These are phyloP conservation scores for Aythya baeri DNA, from an alignment of 2,113 vertebrate genomes.

Conservation along the genomic window DNA sequence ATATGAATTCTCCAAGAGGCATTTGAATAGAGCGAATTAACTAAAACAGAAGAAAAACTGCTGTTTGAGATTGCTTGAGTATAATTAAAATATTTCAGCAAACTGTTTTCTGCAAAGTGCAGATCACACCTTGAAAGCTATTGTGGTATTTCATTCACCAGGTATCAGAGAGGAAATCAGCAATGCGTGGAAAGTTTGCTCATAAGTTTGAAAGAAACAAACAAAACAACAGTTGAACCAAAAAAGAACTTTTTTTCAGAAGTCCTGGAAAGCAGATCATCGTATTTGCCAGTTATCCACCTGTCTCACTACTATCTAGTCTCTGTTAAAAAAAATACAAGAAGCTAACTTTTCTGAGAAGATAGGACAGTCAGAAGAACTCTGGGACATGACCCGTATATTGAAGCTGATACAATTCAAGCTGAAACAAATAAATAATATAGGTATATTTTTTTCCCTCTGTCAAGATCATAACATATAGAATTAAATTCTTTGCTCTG, in stretches of 20 bases:
- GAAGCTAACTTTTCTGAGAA: not conserved
- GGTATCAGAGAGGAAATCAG: not conserved
- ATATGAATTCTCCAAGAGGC: conserved; percentile 84
- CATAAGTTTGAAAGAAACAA: not conserved
- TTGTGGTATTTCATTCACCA: not conserved
- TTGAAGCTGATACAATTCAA: not conserved
- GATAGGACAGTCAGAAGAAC: not conserved
- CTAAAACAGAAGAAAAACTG: conserved; percentile 66
- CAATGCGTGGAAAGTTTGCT: not conserved
- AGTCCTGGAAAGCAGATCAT: not conserved
- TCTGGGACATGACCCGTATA: not conserved
- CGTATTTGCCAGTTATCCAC: not conserved
- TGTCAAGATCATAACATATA: not conserved
- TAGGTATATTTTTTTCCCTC: fast-evolving
- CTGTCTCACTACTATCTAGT: not conserved
- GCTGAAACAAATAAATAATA: not conserved
- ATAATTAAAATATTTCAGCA: not conserved
- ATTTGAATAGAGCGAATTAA: conserved; percentile 79
- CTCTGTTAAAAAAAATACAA: not conserved
- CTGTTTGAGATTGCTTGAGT: not conserved
- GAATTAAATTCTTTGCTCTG: not conserved
- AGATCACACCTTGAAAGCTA: not conserved
- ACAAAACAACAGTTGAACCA: not conserved
- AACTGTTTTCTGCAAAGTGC: not conserved
- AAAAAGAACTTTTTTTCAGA: not conserved